A percentile compares a stretch with the other conserved stretches of the same genome.
Conservation (phyloP, 2,113 vertebrate genomes). For the Hoplias malabaricus region DNA sequence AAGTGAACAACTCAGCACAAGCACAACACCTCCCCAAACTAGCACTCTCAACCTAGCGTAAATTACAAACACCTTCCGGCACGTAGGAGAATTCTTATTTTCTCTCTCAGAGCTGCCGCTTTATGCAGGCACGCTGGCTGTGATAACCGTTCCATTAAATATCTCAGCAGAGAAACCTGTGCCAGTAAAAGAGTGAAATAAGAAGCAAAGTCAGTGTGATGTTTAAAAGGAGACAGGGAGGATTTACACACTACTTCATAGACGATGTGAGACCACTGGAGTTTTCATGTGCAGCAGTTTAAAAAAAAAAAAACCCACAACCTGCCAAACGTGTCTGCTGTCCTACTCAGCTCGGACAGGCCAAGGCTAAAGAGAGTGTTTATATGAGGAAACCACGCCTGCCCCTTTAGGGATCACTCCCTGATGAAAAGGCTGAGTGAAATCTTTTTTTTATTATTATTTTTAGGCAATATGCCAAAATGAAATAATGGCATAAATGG, state of each 20-base stretch:
- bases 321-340: constrained; percentile 49
- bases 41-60: neutral
- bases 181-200: neutral
- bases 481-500: neutral
- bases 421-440: neutral
- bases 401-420: neutral
- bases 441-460: neutral
- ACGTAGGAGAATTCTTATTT: constrained; percentile 1
- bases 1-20: constrained; percentile 23
- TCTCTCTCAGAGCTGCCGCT: constrained; percentile 8
- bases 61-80: neutral
- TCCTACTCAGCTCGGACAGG: constrained; percentile 37
- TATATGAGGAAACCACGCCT: constrained; percentile 15
- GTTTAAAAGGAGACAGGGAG: constrained; percentile 49
- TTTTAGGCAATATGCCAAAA: constrained; percentile 39
- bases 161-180: constrained; percentile 20
- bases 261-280: constrained; percentile 51
- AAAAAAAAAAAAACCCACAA: constrained; percentile 44
- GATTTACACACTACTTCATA: constrained; percentile 52
- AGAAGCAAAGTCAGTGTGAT: constrained; percentile 44
- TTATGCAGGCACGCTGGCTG: constrained; percentile 7
- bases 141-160: constrained; percentile 18
- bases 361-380: constrained; percentile 14
- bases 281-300: constrained; percentile 47
- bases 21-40: constrained; percentile 23